phyloP scores from a whole-genome alignment of 1,140 invertebrate species.

The Pomacea maculata region DNA sequence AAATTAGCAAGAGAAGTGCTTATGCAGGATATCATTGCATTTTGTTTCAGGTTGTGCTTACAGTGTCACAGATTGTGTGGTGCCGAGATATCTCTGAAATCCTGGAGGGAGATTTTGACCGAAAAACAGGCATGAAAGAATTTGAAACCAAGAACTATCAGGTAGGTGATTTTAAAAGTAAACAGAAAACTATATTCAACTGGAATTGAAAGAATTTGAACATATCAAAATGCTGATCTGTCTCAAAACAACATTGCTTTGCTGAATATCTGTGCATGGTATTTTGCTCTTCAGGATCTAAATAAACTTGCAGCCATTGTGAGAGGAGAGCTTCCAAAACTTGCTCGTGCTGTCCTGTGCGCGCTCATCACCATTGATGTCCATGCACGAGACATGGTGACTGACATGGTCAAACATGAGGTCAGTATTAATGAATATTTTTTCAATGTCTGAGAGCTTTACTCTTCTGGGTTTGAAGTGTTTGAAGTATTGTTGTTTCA shows the following conservation, averaged over 20 bases:
- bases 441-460: too few relatives aligned
- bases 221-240: too few relatives aligned
- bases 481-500: too few relatives aligned
- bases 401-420: conserved; percentile 71
- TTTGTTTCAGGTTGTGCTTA: conserved; percentile 72
- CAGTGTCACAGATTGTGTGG: conserved; percentile 89
- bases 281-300: conserved; percentile 70
- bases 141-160: conserved; percentile 74
- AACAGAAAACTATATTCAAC: too few relatives aligned
- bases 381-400: conserved; percentile 84
- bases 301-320: conserved; percentile 82
- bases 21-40: too few relatives aligned
- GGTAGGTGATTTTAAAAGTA: conserved; percentile 31
- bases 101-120: conserved; percentile 69
- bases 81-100: conserved; percentile 78
- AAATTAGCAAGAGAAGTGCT: too few relatives aligned
- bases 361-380: conserved; percentile 89
- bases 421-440: conserved; percentile 31
- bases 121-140: conserved; percentile 69
- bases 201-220: too few relatives aligned
- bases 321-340: conserved; percentile 74
- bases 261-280: background rate
- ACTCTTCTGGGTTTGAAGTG: too few relatives aligned
- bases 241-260: background rate
- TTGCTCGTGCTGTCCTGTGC: conserved; percentile 79